A percentile compares a stretch with the other conserved stretches of the same genome.
phyloP scores from a whole-genome alignment of 2,113 vertebrate genomes.

The Piprites chloris region DNA sequence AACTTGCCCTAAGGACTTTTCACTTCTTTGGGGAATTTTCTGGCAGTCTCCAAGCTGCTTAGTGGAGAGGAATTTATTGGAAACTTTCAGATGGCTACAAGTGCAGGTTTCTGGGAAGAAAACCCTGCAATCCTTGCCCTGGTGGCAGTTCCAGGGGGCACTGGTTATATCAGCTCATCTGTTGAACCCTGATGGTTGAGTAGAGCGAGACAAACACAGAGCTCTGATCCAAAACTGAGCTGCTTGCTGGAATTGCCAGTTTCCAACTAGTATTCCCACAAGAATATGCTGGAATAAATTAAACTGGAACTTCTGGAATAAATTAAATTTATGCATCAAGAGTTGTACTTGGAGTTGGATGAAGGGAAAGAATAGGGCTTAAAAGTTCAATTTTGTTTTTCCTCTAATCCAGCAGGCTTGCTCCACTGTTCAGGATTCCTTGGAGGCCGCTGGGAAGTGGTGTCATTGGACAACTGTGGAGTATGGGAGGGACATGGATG shows the following conservation, averaged over 20 bases:
- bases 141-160: accelerated
- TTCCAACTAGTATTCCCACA: neutral
- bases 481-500: neutral
- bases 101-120: neutral
- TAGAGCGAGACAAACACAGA: neutral
- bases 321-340: neutral
- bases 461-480: neutral
- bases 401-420: neutral
- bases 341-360: neutral
- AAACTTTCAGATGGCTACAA: neutral
- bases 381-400: neutral
- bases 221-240: neutral
- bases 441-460: neutral
- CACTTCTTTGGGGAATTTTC: neutral
- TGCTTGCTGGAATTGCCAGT: neutral
- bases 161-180: neutral
- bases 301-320: neutral
- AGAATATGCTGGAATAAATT: neutral
- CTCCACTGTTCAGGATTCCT: neutral
- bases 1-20: neutral
- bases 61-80: neutral
- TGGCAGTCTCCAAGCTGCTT: neutral
- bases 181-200: neutral
- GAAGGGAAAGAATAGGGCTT: neutral
- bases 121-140: neutral